Evolutionary conservation across 2,888 invertebrate genomes (phyloP), one percentile per base, ranked within the genome.

Genomic region (Mylabris sibirica): DNA sequence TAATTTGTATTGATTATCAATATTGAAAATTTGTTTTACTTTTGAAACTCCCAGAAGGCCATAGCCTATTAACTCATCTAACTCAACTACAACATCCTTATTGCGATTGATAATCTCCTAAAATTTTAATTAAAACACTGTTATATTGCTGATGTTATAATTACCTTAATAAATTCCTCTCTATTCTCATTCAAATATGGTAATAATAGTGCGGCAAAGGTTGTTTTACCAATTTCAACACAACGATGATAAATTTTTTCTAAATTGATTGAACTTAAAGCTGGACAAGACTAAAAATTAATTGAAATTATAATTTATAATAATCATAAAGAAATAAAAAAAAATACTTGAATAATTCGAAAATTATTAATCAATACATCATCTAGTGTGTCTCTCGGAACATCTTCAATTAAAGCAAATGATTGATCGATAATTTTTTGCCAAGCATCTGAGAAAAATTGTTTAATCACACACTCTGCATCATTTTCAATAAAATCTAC

Each of bases 391-490:
- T 70, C 66, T 12, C 73, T 69, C 17, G 69, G 61, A 12, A n/a
- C 17, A 22, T 53, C 63, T 6, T 35, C 34, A 5, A 65, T 60
- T 57, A 67, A 30, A 44, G 75, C 73, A 68, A 82, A 79, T 1
- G 73, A 73, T 67, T 81, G 65, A 68, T 79, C 75, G 9, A 82
- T 74, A 20, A 82, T 72, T 17, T 69, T 71, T 67, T 82, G 79
- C 84, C 83, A 84, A 12, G 81, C 82, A 8, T 77, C 74, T n/a
- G 79, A 69, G 64, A 79, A 81, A 70, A 78, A 81, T 5, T 12
- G 71, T 71, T 64, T 76, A 78, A 60, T 78, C 1, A 26, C 2
- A 57, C 26, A 57, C 76, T 26, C 64, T 67, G 57, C 72, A 76
- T 67, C n/a, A 62, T 62, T 53, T 75, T 70, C 60, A 77, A 80